These are phyloP conservation scores for Tenthredo distinguenda DNA, from an alignment of 2,888 invertebrate species.

Conservation along the genomic window DNA sequence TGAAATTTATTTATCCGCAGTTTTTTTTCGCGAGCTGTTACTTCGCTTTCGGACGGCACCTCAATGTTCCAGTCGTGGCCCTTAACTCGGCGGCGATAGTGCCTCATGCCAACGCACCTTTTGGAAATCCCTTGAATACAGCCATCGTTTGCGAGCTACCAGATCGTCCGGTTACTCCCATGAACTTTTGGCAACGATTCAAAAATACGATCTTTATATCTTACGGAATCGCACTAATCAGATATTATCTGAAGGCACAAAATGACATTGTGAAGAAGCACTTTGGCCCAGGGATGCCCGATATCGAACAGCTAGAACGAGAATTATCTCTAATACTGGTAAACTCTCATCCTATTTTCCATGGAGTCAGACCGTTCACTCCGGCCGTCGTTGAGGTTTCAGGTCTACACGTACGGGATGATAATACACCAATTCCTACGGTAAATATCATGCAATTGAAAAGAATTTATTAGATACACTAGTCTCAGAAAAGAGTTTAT, in stretches of 20 bases:
- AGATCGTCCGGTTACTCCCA: slow-evolving; percentile 54
- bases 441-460: not conserved
- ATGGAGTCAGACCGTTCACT: slow-evolving; percentile 78
- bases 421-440: slow-evolving; percentile 2
- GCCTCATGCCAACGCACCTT: slow-evolving; percentile 67
- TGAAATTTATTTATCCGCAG: slow-evolving; percentile 57
- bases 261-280: slow-evolving; percentile 11
- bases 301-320: slow-evolving; percentile 49
- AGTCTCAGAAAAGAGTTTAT: no score
- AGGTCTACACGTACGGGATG: slow-evolving; percentile 74
- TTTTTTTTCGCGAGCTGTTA: slow-evolving; percentile 67
- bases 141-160: slow-evolving; percentile 64
- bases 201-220: slow-evolving; percentile 59
- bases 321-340: slow-evolving; percentile 74
- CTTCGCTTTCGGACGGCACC: slow-evolving; percentile 66
- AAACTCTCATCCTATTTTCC: slow-evolving; percentile 79
- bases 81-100: slow-evolving; percentile 61
- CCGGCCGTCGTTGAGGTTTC: slow-evolving; percentile 79
- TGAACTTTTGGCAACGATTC: slow-evolving; percentile 69
- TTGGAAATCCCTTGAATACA: slow-evolving; percentile 66
- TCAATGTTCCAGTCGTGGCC: slow-evolving; percentile 67
- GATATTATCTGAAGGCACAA: slow-evolving; percentile 41
- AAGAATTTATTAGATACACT: not conserved
- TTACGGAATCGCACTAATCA: slow-evolving; percentile 52
- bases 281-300: slow-evolving; percentile 37